Evolutionary conservation across 1,140 invertebrate species (phyloP).

Genomic region (Papilio xuthus): DNA sequence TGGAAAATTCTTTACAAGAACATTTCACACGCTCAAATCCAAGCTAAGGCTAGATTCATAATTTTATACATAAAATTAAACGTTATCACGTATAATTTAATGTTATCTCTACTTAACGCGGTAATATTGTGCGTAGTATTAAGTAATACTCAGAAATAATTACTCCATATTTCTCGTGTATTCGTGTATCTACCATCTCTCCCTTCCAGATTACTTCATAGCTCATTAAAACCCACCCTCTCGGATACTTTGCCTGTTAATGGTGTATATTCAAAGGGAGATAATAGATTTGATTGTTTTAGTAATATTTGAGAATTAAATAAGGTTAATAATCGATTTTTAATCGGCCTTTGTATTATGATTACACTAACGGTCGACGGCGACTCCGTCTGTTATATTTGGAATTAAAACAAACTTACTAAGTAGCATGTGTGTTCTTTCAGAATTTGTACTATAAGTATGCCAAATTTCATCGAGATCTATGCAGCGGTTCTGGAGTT

Average conservation of each 20-base stretch:
- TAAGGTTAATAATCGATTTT: no score
- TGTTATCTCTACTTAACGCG: conserved; percentile 20
- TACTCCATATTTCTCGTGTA: neutral
- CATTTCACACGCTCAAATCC: neutral
- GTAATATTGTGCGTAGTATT: neutral
- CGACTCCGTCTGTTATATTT: no score
- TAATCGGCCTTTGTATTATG: no score
- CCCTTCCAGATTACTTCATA: neutral
- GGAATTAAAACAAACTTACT: no score
- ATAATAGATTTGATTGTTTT: neutral
- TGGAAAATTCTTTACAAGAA: no score
- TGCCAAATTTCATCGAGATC: no score
- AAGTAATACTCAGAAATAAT: conserved; percentile 14
- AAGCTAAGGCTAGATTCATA: neutral
- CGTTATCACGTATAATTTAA: conserved; percentile 16
- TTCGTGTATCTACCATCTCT: neutral
- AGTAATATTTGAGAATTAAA: neutral
- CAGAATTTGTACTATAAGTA: no score
- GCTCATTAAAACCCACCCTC: neutral
- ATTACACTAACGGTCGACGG: no score
- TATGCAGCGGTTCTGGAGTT: no score
- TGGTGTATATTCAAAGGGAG: neutral
- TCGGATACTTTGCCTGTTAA: neutral
- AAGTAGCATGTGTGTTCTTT: no score
- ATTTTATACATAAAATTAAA: conserved; percentile 10